Evolutionary conservation across 2,797 vertebrate genomes (phyloP), one percentile per base, ranked within the genome.

Genomic region (Pangasius sanitwongsei): DNA sequence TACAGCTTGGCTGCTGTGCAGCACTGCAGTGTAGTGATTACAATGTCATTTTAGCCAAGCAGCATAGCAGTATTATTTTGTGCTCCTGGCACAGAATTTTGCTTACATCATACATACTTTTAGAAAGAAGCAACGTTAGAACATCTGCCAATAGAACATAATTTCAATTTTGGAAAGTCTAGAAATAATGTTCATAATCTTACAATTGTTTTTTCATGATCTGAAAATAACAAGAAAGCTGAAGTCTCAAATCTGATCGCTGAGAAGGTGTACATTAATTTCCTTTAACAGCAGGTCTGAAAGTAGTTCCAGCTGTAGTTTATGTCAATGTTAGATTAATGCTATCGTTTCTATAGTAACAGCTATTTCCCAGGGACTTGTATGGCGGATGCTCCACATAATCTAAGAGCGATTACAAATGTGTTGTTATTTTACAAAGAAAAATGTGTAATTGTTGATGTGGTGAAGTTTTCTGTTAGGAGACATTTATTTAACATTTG

Each of bases 1-100:
- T 37, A 65, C 72, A 34, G 59, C 83, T 67, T 4, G 6, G 69
- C 72, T 83, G 82, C 28, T 85, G 72, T 65, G 75, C 85, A 78
- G 37, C 53, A 72, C 82, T 86, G 77, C 48, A n/a, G 63, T 69
- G 63, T 4, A 53, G n/a, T 11, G 44, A 69, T 53, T 85, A 23
- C 41, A 6, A 67, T 85, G 53, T 70, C 41, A 69, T 53, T 67
- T 31, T 31, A 48, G 63, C 28, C 37, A 44, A 63, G 81, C 61
- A 65, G 28, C 25, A 83, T 65, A 48, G 59, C 82, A 16, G 41
- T 50, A 67, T 83, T 83, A 65, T 50, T 48, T 48, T 67, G 16
- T 48, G 61, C 83, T 85, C 31, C 44, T 65, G 44, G 44, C 11
- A 5, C 44, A 53, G n/a, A 34, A 53, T 20, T 31, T 15, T 69